A percentile compares a stretch with the other conserved stretches of the same genome.
Evolutionary conservation across 1,140 invertebrate species (phyloP).

Genomic region (Vollenhovia emeryi): DNA sequence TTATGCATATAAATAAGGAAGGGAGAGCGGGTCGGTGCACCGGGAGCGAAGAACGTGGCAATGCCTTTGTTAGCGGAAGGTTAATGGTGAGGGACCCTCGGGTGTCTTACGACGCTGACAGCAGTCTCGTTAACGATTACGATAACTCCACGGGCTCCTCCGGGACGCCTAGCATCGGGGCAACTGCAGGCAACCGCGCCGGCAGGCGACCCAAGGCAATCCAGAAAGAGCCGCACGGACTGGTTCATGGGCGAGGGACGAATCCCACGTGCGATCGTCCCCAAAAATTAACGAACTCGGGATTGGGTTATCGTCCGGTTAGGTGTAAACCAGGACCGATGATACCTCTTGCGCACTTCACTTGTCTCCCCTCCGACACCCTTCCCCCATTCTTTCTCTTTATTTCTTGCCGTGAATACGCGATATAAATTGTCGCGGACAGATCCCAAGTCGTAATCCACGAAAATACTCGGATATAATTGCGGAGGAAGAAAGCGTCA

Average conservation of each 20-base stretch:
- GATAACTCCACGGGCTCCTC: slow-evolving; percentile 74
- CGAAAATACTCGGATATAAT: slow-evolving; percentile 37
- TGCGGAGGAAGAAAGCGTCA: slow-evolving; percentile 32
- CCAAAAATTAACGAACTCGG: slow-evolving; percentile 48
- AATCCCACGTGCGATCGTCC: slow-evolving; percentile 19
- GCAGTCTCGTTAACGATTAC: slow-evolving; percentile 80
- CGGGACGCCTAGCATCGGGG: slow-evolving; percentile 68
- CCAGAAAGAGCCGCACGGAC: slow-evolving; percentile 56
- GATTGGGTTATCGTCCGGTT: slow-evolving; percentile 36
- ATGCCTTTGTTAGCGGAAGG: slow-evolving; percentile 81
- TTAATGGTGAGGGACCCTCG: slow-evolving; percentile 79
- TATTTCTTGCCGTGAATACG: background rate
- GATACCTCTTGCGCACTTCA: background rate
- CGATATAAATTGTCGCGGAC: slow-evolving; percentile 38
- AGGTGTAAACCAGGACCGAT: slow-evolving; percentile 29
- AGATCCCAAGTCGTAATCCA: slow-evolving; percentile 29
- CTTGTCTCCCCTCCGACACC: background rate
- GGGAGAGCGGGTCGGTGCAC: slow-evolving; percentile 72
- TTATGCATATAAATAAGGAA: slow-evolving; percentile 85
- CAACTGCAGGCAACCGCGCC: slow-evolving; percentile 55
- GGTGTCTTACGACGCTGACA: slow-evolving; percentile 79
- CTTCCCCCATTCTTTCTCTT: background rate
- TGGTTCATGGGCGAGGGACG: slow-evolving; percentile 49
- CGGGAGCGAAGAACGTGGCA: slow-evolving; percentile 79
- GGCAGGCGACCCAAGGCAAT: slow-evolving; percentile 57